Base-by-base conservation (phyloP, 2,113 vertebrate genomes). In the Varanus salvator region DNA sequence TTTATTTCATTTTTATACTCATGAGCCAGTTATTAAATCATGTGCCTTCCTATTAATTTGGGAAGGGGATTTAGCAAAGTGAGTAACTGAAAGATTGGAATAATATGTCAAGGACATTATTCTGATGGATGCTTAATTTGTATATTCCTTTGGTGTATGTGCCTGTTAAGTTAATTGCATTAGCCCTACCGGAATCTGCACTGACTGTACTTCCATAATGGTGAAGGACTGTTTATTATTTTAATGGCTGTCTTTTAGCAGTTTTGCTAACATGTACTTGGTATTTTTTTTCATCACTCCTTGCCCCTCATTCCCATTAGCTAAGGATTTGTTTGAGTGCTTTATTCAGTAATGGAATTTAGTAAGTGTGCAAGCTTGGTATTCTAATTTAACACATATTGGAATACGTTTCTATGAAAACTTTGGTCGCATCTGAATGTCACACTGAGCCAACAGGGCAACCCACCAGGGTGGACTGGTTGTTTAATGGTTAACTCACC, bases 351-450 rank as follows among this genome's bases (percentile, higher is more conserved):
- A 52, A 29, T 57, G 90, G 91, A 68, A 85, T 9, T 85, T 89
- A 82, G 77, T 90, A 31, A 17, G 12, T 93, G 92, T 93, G 31
- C 21, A 80, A 92, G 60, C 93, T 84, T 31, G 21, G 23, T 17
- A 52, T 89, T 68, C 34, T 95, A 94, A 88, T 93, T 92, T 90
- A 91, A 93, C 69, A 69, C 84, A 95, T 87, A 72, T 60, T 90
- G 91, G 81, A 8, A 89, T 93, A 77, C 48, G 0, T 27, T 89
- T 89, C 54, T 93, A 77, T 92, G 85, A 80, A 92, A 68, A 52
- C 50, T 38, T 90, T 86, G 94, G 54, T 44, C 38, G 3, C 38
- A 44, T 44, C 1, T 3, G 38, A 44, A 44, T 44, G 2, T 44
- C 38, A 44, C 38, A 44, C 38, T 44, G 38, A 44, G 38, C 38